These are phyloP conservation scores for Puntigrus tetrazona DNA, from an alignment of 2,113 vertebrate species.

Conservation along the genomic window DNA sequence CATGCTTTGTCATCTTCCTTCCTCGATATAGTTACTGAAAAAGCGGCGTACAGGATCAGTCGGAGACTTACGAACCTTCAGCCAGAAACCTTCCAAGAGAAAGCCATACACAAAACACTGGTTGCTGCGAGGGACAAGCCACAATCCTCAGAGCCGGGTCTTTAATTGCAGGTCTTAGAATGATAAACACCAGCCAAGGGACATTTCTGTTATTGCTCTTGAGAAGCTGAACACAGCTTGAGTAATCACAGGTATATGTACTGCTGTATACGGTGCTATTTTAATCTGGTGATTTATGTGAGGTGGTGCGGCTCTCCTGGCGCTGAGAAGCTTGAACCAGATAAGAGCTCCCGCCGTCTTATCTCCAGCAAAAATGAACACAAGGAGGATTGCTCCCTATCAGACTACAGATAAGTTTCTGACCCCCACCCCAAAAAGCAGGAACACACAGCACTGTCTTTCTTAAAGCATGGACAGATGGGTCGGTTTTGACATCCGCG, in stretches of 20 bases:
- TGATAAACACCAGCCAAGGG: slow-evolving; percentile 38
- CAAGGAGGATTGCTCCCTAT: slow-evolving; percentile 45
- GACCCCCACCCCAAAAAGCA: slow-evolving; percentile 18
- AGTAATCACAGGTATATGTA: slow-evolving; percentile 31
- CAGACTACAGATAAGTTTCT: slow-evolving; percentile 42
- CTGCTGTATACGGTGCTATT: slow-evolving; percentile 40
- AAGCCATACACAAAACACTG: slow-evolving; percentile 9
- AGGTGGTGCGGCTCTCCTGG: slow-evolving; percentile 23
- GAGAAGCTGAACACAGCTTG: slow-evolving; percentile 17
- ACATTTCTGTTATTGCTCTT: slow-evolving; percentile 37
- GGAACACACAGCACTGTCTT: background rate
- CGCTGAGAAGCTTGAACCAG: slow-evolving; percentile 37
- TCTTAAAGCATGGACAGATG: background rate
- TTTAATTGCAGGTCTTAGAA: slow-evolving; percentile 39
- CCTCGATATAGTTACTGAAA: background rate
- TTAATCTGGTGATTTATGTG: slow-evolving; percentile 50
- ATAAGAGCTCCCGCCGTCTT: slow-evolving; percentile 51
- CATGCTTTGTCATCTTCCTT: background rate
- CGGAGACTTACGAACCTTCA: background rate
- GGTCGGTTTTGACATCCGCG: background rate
- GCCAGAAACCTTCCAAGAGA: slow-evolving; percentile 5
- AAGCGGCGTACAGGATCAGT: background rate
- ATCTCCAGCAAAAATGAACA: slow-evolving; percentile 55
- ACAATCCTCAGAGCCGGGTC: slow-evolving; percentile 28
- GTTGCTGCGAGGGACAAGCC: slow-evolving; percentile 9